Evolutionary conservation across 2,888 invertebrate genomes (phyloP).

Genomic region (Synanthedon tipuliformis): DNA sequence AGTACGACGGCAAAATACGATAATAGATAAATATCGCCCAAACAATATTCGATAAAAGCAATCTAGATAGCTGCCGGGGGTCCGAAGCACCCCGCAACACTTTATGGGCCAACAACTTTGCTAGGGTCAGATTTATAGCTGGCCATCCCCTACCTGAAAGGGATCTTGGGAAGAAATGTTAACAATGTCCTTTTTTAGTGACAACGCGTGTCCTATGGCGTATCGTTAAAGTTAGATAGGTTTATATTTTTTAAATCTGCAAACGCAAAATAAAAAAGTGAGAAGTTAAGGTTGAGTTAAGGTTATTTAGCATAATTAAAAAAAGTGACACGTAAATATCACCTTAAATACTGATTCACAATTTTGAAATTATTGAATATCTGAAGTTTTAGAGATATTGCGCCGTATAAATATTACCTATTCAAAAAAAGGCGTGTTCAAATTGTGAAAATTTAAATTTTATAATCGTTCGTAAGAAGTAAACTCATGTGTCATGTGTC

Average conservation of each 20-base stretch:
- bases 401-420: no score
- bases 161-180: slow-evolving; percentile 21
- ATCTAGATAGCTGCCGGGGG: slow-evolving; percentile 40
- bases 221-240: background rate
- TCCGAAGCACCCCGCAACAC: slow-evolving; percentile 22
- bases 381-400: no score
- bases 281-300: no score
- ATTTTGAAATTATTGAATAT: no score
- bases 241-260: background rate
- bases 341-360: no score
- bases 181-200: slow-evolving; percentile 4
- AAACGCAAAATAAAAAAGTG: no score
- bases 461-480: no score
- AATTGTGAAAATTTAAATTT: no score
- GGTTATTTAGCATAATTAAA: no score
- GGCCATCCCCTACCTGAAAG: slow-evolving; percentile 38
- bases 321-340: no score
- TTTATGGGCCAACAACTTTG: slow-evolving; percentile 49
- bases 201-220: background rate
- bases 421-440: no score
- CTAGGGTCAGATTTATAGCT: slow-evolving; percentile 46
- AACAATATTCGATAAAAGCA: slow-evolving; percentile 51
- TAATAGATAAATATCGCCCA: slow-evolving; percentile 7
- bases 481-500: no score
- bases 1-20: slow-evolving; percentile 9